These are phyloP conservation scores for Gymnarchus niloticus DNA, from an alignment of 2,113 vertebrate species.

Conservation along the genomic window DNA sequence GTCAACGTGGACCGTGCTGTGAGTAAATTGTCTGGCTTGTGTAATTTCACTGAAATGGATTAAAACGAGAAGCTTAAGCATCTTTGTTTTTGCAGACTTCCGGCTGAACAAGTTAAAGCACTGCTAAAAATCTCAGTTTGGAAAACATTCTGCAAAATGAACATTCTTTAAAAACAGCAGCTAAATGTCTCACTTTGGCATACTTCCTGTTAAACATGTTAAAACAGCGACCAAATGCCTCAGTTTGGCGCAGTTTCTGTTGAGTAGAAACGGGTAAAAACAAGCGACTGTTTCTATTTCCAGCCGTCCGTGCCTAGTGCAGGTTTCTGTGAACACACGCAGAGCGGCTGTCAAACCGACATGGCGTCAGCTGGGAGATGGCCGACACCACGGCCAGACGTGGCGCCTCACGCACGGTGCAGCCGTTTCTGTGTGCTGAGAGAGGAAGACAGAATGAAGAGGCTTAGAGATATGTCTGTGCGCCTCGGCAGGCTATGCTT, in stretches of 20 bases:
- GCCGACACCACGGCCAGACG: not conserved
- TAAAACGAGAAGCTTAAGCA: not conserved
- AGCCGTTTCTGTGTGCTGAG: not conserved
- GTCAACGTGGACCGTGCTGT: not conserved
- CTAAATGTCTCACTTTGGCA: not conserved
- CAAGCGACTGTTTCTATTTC: not conserved
- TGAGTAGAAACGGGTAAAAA: not conserved
- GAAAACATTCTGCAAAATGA: not conserved
- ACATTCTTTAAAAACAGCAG: not conserved
- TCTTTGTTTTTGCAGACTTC: not conserved
- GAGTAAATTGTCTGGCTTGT: not conserved
- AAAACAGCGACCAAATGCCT: not conserved
- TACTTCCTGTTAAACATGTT: not conserved
- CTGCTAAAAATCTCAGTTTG: not conserved
- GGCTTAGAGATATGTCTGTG: not conserved
- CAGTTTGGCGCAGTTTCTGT: not conserved
- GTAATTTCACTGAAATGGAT: not conserved
- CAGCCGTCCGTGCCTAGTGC: not conserved
- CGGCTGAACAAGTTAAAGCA: not conserved
- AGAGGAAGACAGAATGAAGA: not conserved
- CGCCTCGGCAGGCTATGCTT: not conserved
- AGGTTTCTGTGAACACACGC: not conserved
- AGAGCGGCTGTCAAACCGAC: not conserved
- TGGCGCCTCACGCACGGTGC: not conserved
- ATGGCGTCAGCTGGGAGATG: too few relatives aligned